phyloP scores from a whole-genome alignment of 2,888 invertebrate species.

The Apotomis betuletana region DNA sequence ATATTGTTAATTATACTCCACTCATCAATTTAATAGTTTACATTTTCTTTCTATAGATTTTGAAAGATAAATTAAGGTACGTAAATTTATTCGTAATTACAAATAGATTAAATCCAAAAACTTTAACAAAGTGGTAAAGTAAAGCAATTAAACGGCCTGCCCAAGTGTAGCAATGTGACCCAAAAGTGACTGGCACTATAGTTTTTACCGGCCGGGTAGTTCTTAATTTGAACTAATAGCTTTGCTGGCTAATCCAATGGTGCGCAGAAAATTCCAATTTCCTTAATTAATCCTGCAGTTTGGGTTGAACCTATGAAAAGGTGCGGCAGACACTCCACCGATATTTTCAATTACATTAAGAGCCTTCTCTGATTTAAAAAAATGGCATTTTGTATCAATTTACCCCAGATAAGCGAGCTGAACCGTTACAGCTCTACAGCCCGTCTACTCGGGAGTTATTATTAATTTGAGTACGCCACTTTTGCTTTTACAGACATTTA shows the following conservation, averaged over 20 bases:
- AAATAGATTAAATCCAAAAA: slow-evolving; percentile 17
- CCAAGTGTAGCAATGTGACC: slow-evolving; percentile 48
- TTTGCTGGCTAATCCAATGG: slow-evolving; percentile 76
- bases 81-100: slow-evolving; percentile 13
- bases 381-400: background rate
- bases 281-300: slow-evolving; percentile 80
- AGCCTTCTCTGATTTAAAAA: slow-evolving; percentile 53
- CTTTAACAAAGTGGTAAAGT: slow-evolving; percentile 17
- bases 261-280: slow-evolving; percentile 81
- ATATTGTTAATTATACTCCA: background rate
- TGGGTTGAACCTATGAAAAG: slow-evolving; percentile 71
- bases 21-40: background rate
- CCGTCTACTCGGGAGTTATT: background rate
- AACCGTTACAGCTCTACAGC: background rate
- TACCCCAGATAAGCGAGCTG: background rate
- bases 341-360: slow-evolving; percentile 69
- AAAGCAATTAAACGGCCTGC: slow-evolving; percentile 51
- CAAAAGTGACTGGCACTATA: slow-evolving; percentile 59
- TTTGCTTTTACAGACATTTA: no score
- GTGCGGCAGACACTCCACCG: slow-evolving; percentile 72
- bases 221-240: slow-evolving; percentile 83
- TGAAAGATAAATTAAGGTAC: background rate
- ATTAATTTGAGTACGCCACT: background rate
- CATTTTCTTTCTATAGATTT: background rate
- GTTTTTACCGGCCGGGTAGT: slow-evolving; percentile 64